Percentiles rank a stretch among this genome's conserved stretches.
phyloP scores from a whole-genome alignment of 2,888 invertebrate species.

The Xanthia icteritia region DNA sequence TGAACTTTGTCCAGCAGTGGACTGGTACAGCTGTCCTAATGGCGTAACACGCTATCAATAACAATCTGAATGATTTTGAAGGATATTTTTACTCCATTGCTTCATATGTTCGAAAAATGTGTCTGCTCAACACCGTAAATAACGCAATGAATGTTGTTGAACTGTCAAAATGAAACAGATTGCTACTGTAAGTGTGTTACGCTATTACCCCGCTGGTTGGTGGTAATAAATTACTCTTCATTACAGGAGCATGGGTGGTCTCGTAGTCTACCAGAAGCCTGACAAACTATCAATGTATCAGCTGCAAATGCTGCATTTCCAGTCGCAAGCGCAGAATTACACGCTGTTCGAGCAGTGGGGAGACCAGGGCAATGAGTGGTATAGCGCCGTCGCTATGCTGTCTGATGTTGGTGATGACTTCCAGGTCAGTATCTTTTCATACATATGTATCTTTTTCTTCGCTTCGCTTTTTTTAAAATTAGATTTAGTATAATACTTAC shows the following conservation, averaged over 20 bases:
- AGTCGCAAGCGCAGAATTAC: constrained; percentile 68
- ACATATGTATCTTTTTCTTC: background rate
- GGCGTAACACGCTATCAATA: too few relatives aligned
- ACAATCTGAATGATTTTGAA: too few relatives aligned
- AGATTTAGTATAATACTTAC: too few relatives aligned
- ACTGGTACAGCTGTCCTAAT: background rate
- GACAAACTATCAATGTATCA: constrained; percentile 70
- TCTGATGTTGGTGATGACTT: constrained; percentile 86
- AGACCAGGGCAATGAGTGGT: constrained; percentile 93
- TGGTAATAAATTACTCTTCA: background rate
- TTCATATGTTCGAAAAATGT: too few relatives aligned
- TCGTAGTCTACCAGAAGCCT: constrained; percentile 84
- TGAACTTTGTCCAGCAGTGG: too few relatives aligned
- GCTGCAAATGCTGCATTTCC: constrained; percentile 47
- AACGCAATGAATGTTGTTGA: too few relatives aligned
- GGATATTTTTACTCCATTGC: too few relatives aligned
- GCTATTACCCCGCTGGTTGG: background rate
- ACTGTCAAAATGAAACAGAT: too few relatives aligned
- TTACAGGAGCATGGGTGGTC: constrained; percentile 81
- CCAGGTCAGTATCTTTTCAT: constrained; percentile 83
- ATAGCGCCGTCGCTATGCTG: constrained; percentile 86
- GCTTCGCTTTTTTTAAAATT: background rate
- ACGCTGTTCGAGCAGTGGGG: constrained; percentile 92
- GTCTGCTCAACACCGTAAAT: too few relatives aligned
- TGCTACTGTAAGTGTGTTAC: too few relatives aligned